Evolutionary conservation across 2,113 vertebrate genomes (phyloP).

Genomic region (Dunckerocampus dactyliophorus): DNA sequence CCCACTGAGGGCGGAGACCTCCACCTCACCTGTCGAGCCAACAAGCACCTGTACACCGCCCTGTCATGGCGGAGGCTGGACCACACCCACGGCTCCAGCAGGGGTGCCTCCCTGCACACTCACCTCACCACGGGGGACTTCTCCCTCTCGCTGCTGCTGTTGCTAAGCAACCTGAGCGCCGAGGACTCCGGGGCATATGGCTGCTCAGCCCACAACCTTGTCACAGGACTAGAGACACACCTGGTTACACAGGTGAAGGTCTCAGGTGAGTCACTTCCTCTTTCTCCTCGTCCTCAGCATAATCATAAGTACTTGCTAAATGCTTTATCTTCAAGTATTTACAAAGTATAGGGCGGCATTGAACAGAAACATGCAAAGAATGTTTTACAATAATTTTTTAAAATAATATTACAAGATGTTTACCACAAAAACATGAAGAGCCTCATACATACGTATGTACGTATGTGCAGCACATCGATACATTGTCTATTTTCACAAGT

Average conservation of each 20-base stretch:
- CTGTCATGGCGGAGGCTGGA: conserved; percentile 80
- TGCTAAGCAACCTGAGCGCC: conserved; percentile 80
- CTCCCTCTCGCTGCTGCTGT: conserved; percentile 76
- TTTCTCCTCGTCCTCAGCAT: not conserved
- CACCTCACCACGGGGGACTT: conserved; percentile 62
- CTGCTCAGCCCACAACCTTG: conserved; percentile 80
- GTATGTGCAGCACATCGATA: not conserved
- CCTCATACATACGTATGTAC: conserved; percentile 11
- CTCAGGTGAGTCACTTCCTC: conserved; percentile 72
- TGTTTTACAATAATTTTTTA: no score
- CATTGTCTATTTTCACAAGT: no score
- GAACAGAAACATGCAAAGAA: no score
- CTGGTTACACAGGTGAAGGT: conserved; percentile 83
- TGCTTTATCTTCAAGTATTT: not conserved
- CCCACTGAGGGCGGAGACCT: conserved; percentile 85
- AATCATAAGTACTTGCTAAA: no score
- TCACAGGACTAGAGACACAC: conserved; percentile 79
- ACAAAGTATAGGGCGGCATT: no score
- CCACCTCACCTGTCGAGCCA: conserved; percentile 83
- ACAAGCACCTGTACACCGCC: conserved; percentile 85
- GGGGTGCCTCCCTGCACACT: not conserved
- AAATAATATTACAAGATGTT: no score
- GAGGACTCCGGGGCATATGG: conserved; percentile 82
- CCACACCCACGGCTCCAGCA: conserved; percentile 4
- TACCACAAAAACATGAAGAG: no score